Evolutionary conservation across 2,797 vertebrate species (phyloP).

Genomic region (Siniperca scherzeri): DNA sequence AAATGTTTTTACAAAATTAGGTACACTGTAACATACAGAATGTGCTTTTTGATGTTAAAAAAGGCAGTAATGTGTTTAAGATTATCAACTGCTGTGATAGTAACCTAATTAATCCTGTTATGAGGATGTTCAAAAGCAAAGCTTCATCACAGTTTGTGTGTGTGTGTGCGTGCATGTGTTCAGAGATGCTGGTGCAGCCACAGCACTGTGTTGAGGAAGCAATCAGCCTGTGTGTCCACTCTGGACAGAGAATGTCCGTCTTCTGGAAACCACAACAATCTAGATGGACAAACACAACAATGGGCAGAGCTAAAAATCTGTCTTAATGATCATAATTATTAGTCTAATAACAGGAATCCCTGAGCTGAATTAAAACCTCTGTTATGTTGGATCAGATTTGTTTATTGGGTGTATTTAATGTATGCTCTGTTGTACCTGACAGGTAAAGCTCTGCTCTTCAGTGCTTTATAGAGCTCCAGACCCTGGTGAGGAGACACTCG

Average conservation of each 20-base stretch:
- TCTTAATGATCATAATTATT: background rate
- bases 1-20: constrained; percentile 28
- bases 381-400: background rate
- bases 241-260: constrained; percentile 87
- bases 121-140: background rate
- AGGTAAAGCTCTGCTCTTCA: constrained; percentile 85
- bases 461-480: constrained; percentile 87
- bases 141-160: background rate
- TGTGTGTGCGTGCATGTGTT: constrained; percentile 19
- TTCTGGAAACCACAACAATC: constrained; percentile 89
- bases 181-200: constrained; percentile 87
- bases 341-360: background rate
- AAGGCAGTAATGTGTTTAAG: constrained; percentile 23
- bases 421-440: constrained; percentile 74
- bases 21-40: background rate
- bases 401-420: background rate
- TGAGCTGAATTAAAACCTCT: background rate
- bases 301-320: background rate
- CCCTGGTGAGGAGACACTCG: constrained; percentile 89
- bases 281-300: constrained; percentile 50
- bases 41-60: background rate
- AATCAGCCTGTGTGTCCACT: constrained; percentile 84
- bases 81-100: background rate
- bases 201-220: constrained; percentile 85
- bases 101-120: background rate